Conservation (phyloP, 2,113 vertebrate genomes). For the Nipponia nippon region DNA sequence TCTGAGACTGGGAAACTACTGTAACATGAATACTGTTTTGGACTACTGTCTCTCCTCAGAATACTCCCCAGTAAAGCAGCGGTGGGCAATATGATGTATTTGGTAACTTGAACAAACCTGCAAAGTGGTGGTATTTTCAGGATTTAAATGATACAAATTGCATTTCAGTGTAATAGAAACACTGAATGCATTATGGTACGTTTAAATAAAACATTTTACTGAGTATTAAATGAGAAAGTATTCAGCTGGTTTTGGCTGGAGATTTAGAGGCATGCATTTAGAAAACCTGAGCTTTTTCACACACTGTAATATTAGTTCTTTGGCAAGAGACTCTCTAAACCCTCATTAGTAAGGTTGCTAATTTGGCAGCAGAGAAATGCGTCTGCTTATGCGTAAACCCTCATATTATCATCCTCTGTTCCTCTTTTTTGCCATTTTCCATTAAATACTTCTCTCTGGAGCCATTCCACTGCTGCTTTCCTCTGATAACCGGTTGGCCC, state of each 20-base stretch:
- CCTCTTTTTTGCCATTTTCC: background rate
- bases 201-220: constrained; percentile 30
- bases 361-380: constrained; percentile 19
- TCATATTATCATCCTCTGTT: background rate
- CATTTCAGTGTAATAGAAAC: constrained; percentile 7
- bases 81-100: background rate
- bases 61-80: background rate
- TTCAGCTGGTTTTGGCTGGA: constrained; percentile 48
- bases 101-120: constrained; percentile 14
- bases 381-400: constrained; percentile 8
- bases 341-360: constrained; percentile 31
- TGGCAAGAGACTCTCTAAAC: constrained; percentile 16
- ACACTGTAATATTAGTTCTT: background rate
- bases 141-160: constrained; percentile 14
- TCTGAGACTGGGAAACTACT: background rate
- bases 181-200: constrained; percentile 13
- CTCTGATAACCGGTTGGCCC: background rate
- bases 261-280: background rate
- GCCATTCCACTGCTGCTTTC: background rate
- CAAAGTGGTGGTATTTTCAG: background rate
- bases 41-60: background rate
- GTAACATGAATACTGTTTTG: background rate
- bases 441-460: background rate
- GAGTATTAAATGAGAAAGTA: constrained; percentile 27
- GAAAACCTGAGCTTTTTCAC: constrained; percentile 45